Evolutionary conservation across 92 coral and sea anemone genomes (phyloP).

Genomic region (Bergia sp.): DNA sequence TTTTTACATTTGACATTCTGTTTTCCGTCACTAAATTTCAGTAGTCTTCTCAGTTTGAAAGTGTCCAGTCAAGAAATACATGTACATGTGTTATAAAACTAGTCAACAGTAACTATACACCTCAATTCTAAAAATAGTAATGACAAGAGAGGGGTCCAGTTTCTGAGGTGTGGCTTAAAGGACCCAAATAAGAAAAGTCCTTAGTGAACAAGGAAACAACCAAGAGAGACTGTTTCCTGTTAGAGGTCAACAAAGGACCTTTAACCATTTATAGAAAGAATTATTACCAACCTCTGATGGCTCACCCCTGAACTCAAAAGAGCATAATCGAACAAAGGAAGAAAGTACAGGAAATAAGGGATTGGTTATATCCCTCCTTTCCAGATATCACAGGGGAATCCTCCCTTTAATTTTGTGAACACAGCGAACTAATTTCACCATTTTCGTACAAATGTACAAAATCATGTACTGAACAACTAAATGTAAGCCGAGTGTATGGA

Average conservation of each 20-base stretch:
- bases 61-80: neutral
- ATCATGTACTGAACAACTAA: neutral
- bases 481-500: no score
- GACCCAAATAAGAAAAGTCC: neutral
- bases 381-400: neutral
- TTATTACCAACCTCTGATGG: neutral
- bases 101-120: neutral
- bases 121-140: neutral
- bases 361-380: neutral
- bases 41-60: neutral
- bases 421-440: neutral
- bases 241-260: constrained; percentile 3
- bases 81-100: no score
- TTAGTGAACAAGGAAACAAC: neutral
- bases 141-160: neutral
- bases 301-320: neutral
- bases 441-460: neutral
- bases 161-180: neutral
- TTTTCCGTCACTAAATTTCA: neutral
- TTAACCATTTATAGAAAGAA: neutral
- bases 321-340: neutral
- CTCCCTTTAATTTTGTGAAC: neutral
- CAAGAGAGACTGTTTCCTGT: neutral
- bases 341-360: neutral
- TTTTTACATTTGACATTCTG: neutral